Percentiles rank a stretch among this genome's conserved stretches.
Conservation (phyloP, 2,113 vertebrate genomes). For the Nycticebus coucang region DNA sequence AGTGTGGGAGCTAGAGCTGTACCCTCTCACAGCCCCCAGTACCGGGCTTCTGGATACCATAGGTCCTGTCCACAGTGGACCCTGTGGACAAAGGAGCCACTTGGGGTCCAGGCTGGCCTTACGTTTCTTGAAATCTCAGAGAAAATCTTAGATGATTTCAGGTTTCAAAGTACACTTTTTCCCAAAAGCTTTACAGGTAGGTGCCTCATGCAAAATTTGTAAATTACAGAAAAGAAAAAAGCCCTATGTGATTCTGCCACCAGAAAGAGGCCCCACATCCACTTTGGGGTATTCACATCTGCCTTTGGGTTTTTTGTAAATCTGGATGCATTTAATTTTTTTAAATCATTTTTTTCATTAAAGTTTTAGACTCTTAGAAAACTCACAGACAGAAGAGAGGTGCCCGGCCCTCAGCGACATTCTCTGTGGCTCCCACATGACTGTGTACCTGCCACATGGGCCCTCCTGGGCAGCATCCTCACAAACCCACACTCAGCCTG, state of each 20-base stretch:
- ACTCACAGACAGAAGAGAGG: not conserved
- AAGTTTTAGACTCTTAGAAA: not conserved
- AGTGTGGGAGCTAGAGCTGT: rapidly evolving
- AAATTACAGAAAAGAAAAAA: not conserved
- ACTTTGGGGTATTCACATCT: rapidly evolving
- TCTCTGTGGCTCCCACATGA: no score
- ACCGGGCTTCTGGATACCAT: no score
- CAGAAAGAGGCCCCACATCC: rapidly evolving
- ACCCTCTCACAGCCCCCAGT: rapidly evolving
- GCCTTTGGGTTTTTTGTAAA: not conserved
- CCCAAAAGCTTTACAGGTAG: rapidly evolving
- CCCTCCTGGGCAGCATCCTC: no score
- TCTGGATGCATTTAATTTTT: no score
- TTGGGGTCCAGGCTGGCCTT: no score
- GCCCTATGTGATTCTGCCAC: rapidly evolving
- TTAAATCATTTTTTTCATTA: not conserved
- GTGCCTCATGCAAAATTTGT: no score
- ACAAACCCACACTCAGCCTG: no score
- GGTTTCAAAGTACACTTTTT: not conserved
- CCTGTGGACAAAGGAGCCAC: no score
- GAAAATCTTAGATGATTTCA: rapidly evolving
- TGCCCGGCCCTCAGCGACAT: no score
- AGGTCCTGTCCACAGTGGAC: no score
- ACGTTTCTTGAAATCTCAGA: no score
- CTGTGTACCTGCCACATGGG: no score